Percentiles rank a stretch among this genome's conserved stretches.
These are phyloP conservation scores for Cremastinae sp. DNA, from an alignment of 2,888 invertebrate genomes.

Conservation along the genomic window DNA sequence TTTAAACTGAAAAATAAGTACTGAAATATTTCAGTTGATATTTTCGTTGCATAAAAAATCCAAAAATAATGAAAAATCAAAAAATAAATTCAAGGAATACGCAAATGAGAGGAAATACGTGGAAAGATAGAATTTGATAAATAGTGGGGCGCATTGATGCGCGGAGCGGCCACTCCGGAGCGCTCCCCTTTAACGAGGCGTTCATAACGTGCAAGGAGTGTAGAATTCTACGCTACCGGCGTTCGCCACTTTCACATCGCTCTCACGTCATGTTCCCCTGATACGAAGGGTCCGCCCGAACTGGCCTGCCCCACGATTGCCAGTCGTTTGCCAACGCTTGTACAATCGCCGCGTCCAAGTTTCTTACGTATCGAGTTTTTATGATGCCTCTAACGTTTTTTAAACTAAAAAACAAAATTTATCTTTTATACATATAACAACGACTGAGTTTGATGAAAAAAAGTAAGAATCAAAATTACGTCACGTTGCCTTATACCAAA, in stretches of 20 bases:
- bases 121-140: constrained; percentile 63
- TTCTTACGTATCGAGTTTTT: no score
- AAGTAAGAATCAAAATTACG: no score
- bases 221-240: constrained; percentile 38
- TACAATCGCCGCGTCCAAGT: constrained; percentile 13
- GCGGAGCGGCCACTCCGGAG: constrained; percentile 80
- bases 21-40: no score
- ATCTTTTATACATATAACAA: no score
- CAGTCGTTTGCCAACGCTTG: constrained; percentile 59
- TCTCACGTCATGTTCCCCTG: constrained; percentile 64
- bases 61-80: no score
- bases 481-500: no score
- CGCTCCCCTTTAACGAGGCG: constrained; percentile 79
- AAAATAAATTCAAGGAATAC: no score
- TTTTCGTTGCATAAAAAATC: no score
- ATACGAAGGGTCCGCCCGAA: constrained; percentile 76
- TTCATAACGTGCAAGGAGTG: constrained; percentile 69
- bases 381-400: no score
- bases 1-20: no score
- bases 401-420: background rate
- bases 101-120: constrained; percentile 56
- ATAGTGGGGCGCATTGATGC: constrained; percentile 79
- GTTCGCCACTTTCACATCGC: constrained; percentile 44
- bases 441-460: no score
- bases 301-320: constrained; percentile 78